A percentile compares a stretch with the other conserved stretches of the same genome.
phyloP scores from a whole-genome alignment of 2,797 vertebrate species.

The Sebastes trivittatus region DNA sequence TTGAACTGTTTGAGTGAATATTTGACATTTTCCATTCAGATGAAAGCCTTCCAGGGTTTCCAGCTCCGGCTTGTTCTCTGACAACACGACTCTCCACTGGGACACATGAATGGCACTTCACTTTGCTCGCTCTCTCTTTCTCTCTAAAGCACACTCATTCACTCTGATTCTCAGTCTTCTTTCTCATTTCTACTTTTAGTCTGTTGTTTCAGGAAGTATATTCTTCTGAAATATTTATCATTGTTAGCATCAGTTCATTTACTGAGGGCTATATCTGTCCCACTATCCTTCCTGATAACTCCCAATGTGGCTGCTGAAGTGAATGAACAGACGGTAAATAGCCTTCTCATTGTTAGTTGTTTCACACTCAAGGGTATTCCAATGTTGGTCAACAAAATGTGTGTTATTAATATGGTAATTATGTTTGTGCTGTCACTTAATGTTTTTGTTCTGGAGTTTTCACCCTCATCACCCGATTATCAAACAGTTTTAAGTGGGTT shows the following conservation, averaged over 20 bases:
- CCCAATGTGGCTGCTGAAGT: not conserved
- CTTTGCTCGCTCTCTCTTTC: not conserved
- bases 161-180: not conserved
- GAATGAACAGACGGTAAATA: not conserved
- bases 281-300: conserved; percentile 1
- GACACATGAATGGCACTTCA: conserved; percentile 32
- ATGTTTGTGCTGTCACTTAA: not conserved
- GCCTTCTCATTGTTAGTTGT: not conserved
- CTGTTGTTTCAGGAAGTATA: conserved; percentile 28
- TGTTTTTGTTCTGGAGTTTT: not conserved
- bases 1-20: conserved; percentile 38
- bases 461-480: not conserved
- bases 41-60: conserved; percentile 32
- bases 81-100: conserved; percentile 30
- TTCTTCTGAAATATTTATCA: conserved; percentile 45
- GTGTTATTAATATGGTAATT: not conserved
- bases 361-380: not conserved
- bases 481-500: not conserved
- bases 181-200: conserved; percentile 13
- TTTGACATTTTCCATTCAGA: conserved; percentile 54
- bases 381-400: not conserved
- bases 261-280: conserved; percentile 22
- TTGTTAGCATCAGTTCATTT: conserved; percentile 20
- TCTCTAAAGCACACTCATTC: not conserved
- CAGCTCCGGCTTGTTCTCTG: conserved; percentile 17